A percentile compares a stretch with the other conserved stretches of the same genome.
Conservation (phyloP, 2,113 vertebrate genomes). For the Hucho hucho region DNA sequence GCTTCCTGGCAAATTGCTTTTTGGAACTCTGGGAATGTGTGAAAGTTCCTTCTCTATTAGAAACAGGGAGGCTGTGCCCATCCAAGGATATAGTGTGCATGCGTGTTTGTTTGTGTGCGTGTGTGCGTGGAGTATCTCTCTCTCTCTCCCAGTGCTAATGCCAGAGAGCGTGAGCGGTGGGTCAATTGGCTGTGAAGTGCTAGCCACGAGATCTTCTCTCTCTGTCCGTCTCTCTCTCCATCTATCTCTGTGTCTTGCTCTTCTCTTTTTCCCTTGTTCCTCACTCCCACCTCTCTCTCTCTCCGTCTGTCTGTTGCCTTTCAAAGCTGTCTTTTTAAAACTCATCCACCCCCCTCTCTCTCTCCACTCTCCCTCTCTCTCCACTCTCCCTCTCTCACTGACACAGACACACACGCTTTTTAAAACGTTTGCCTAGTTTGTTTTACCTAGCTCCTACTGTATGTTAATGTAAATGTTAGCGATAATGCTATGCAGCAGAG, state of each 20-base stretch:
- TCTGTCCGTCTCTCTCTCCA: background rate
- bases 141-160: background rate
- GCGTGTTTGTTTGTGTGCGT: background rate
- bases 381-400: background rate
- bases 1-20: too few relatives aligned
- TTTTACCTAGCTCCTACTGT: constrained; percentile 33
- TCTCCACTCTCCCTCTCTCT: background rate
- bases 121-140: background rate
- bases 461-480: too few relatives aligned
- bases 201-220: background rate
- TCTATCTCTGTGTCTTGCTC: background rate
- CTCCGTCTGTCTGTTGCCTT: background rate
- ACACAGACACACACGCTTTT: too few relatives aligned
- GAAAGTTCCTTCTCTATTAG: too few relatives aligned
- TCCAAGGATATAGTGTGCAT: background rate
- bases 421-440: constrained; percentile 1
- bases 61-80: too few relatives aligned
- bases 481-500: too few relatives aligned
- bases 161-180: constrained; percentile 2
- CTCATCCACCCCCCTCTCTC: background rate
- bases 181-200: constrained; percentile 10
- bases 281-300: background rate
- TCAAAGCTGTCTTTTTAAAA: background rate
- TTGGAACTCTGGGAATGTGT: too few relatives aligned
- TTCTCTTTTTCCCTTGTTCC: background rate